Evolutionary conservation across 30 jellyfish, hydroid and myxozoan genomes (phyloP).

Genomic region (Turritopsis rubra): DNA sequence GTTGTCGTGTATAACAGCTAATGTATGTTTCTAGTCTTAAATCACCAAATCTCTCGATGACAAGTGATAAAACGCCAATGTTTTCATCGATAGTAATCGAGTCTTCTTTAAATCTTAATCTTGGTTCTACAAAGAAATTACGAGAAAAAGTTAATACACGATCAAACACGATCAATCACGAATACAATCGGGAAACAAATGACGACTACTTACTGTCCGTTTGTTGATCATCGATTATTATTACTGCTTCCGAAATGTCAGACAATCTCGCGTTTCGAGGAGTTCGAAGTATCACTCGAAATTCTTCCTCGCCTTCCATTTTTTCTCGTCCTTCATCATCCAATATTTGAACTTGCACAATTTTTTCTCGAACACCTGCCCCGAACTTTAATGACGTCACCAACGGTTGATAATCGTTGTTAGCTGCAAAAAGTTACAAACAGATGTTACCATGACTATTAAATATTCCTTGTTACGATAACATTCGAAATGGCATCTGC

Average conservation of each 20-base stretch:
- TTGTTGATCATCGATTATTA: conserved; percentile 76
- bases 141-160: background rate
- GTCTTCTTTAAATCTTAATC: conserved; percentile 52
- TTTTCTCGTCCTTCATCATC: conserved; percentile 90
- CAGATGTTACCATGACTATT: background rate
- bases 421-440: conserved; percentile 44
- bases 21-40: conserved; percentile 54
- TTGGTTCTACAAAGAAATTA: conserved; percentile 30
- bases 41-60: conserved; percentile 77
- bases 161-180: background rate
- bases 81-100: conserved; percentile 52
- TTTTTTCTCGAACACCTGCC: conserved; percentile 56
- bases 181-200: background rate
- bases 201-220: conserved; percentile 81
- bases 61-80: conserved; percentile 37
- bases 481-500: background rate
- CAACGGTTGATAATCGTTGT: conserved; percentile 77
- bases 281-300: conserved; percentile 57
- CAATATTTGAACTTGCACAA: conserved; percentile 48
- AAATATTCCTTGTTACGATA: background rate
- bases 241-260: conserved; percentile 58
- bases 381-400: conserved; percentile 56
- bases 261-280: conserved; percentile 74
- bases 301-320: conserved; percentile 81
- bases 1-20: conserved; percentile 85